Conservation (phyloP, 2,113 vertebrate species). For the Ondatra zibethicus region DNA sequence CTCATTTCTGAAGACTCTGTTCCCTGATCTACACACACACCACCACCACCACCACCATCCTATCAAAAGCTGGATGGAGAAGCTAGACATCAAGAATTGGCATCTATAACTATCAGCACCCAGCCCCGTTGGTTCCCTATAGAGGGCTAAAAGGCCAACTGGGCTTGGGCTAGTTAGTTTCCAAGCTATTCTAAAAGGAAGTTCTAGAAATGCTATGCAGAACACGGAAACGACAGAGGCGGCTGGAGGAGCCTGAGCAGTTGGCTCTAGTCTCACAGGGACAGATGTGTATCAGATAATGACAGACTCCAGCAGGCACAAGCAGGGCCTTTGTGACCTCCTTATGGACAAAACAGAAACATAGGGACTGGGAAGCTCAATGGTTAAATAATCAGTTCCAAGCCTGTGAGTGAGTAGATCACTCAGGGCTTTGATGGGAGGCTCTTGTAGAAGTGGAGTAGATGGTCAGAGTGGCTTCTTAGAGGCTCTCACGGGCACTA, state of each 20-base stretch:
- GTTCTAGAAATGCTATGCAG: neutral
- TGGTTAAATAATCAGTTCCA: neutral
- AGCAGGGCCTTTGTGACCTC: neutral
- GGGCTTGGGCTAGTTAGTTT: neutral
- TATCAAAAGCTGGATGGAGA: neutral
- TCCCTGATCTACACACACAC: neutral
- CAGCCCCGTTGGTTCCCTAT: neutral
- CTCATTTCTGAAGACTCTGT: neutral
- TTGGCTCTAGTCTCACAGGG: neutral
- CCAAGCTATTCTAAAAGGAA: neutral
- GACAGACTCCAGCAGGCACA: neutral
- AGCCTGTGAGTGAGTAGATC: no score
- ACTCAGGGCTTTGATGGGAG: no score
- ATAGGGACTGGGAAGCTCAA: neutral
- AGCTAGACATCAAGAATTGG: neutral
- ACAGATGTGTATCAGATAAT: neutral
- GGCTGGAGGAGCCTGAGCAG: neutral
- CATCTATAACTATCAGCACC: neutral
- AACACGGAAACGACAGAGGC: neutral
- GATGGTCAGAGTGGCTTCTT: neutral
- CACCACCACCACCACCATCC: neutral
- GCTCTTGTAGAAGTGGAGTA: neutral
- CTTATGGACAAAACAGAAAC: neutral
- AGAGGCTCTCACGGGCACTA: accelerated
- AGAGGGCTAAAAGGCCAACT: neutral